Evolutionary conservation across 2,888 invertebrate species (phyloP), one percentile per base, ranked within the genome.

Genomic region (Scaptomyza parva): DNA sequence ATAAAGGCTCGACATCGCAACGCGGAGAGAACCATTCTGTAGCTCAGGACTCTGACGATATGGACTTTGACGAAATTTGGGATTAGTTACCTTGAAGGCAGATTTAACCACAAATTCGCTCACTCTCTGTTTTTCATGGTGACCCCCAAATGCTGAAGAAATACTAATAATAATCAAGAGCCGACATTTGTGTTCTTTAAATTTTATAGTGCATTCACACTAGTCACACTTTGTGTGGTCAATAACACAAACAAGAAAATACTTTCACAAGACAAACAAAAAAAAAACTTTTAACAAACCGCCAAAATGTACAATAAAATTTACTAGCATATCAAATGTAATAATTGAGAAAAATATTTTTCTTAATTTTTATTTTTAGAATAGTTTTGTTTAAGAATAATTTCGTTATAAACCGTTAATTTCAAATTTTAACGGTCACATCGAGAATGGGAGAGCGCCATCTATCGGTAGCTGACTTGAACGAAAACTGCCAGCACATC

Each of bases 401-500:
- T 11, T 3, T 30, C 2, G 28, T 30, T 30, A 3, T 0, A 30
- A 12, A 11, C 4, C 28, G 12, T 6, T n/a, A 6, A 8, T 37
- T 37, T 37, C 2, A 37, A 37, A 37, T 9, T 37, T 0, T 17
- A 37, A 17, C 37, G 17, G 12, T 14, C 2, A 14, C 33, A 35
- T 14, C 2, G n/a, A 6, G n/a, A 3, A n/a, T 9, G 1, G 17
- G 35, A 9, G 22, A 9, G 28, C 61, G 58, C 28, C 61, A 33
- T 30, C 61, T 61, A 26, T 28, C 33, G 61, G 2, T n/a, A 18
- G 14, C 9, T 3, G 17, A 7, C 5, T 3, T 12, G 12, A 28
- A 33, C 9, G 8, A 3, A 2, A 17, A 14, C 14, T 28, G 54
- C 54, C 64, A 54, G 14, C 44, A 20, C 54, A 35, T 20, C 44